Evolutionary conservation across 2,113 vertebrate species (phyloP), one percentile per base, ranked within the genome.

Genomic region (Pleuronectes platessa): DNA sequence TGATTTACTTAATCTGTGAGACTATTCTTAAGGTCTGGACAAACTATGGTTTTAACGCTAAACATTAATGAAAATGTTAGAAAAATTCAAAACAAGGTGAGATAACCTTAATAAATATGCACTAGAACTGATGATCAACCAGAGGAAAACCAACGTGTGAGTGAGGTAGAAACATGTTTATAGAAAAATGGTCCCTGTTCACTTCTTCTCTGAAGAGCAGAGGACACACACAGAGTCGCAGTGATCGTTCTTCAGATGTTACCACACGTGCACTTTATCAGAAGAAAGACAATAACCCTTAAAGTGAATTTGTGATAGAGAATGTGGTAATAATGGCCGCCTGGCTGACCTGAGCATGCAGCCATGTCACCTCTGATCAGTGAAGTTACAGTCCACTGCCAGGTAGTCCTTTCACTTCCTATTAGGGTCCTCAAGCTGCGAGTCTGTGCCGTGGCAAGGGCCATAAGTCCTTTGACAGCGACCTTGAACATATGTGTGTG

Each of bases 321-420:
- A 45, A 1, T 45, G 70, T 65, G 74, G 84, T 77, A 75, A 78
- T 83, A 91, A 85, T 71, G 78, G 82, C 72, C 24, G 71, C 79
- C 81, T 81, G 51, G 60, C 82, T 91, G 90, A 92, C 88, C 89
- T 67, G 18, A 63, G 82, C 83, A 81, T 61, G 82, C 78, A 74
- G 81, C 80, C 49, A 56, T 89, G 92, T 92, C 90, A 88, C 87
- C 87, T 90, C 87, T 92, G 91, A 92, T 93, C 91, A 91, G 89
- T 89, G 88, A 83, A 78, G 88, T 90, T 85, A 90, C 89, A 91
- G 79, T 88, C 76, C 86, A 81, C 75, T 86, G 90, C 86, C 73
- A 63, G 71, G 81, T 71, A 73, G 74, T 90, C 87, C 90, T 81
- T 91, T 93, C 92, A 91, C 89, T 91, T 92, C 87, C 83, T 76